Conservation (phyloP, 2,888 invertebrate genomes). For the Patella ulyssiponensis region DNA sequence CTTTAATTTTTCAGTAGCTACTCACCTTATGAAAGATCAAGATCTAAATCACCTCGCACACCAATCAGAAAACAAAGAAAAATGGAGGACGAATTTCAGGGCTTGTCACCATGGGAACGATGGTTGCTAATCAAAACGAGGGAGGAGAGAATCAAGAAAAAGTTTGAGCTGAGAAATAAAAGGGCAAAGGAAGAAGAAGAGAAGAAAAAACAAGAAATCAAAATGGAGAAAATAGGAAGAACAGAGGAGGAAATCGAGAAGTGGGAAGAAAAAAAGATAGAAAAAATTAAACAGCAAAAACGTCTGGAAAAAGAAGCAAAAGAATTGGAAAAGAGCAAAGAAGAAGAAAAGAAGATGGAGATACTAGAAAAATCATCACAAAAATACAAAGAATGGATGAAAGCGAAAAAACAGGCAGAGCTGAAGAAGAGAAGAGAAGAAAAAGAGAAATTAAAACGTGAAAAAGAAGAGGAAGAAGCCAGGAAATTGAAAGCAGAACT, state of each 20-base stretch:
- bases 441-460: constrained; percentile 50
- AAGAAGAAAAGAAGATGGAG: constrained; percentile 37
- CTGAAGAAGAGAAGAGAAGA: constrained; percentile 50
- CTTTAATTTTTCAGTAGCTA: neutral
- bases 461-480: constrained; percentile 48
- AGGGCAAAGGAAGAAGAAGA: constrained; percentile 46
- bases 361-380: constrained; percentile 41
- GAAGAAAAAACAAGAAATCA: constrained; percentile 51
- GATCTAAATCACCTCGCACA: constrained; percentile 5
- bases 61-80: constrained; percentile 19
- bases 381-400: constrained; percentile 45
- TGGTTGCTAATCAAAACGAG: constrained; percentile 66
- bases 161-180: constrained; percentile 45
- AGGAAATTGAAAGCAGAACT: constrained; percentile 53
- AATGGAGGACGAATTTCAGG: constrained; percentile 40
- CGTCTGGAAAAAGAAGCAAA: constrained; percentile 38
- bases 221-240: constrained; percentile 48
- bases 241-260: constrained; percentile 52
- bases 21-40: constrained; percentile 4
- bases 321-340: constrained; percentile 32
- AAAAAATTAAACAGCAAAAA: constrained; percentile 39
- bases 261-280: constrained; percentile 58
- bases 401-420: constrained; percentile 48
- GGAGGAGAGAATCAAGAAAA: constrained; percentile 47
- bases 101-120: constrained; percentile 64